Evolutionary conservation across 2,797 vertebrate species (phyloP).

Genomic region (Cirrhinus molitorella): DNA sequence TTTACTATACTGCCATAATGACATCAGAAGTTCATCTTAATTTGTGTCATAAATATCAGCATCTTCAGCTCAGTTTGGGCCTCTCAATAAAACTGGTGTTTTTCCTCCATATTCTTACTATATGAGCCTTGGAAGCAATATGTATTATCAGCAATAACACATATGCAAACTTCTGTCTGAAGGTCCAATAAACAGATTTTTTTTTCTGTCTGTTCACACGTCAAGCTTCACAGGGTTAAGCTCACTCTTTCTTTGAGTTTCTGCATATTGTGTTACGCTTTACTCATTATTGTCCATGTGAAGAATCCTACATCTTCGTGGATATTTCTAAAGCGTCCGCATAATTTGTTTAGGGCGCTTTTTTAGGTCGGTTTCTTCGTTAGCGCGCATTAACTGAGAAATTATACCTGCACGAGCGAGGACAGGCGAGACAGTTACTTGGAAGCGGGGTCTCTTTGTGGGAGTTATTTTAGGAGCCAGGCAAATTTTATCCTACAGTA

Average conservation of each 20-base stretch:
- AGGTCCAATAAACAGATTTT: background rate
- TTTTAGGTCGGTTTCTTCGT: slow-evolving; percentile 27
- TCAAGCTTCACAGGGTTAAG: background rate
- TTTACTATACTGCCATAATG: background rate
- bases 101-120: background rate
- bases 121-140: background rate
- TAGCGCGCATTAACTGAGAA: slow-evolving; percentile 42
- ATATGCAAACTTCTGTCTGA: background rate
- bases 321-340: slow-evolving; percentile 13
- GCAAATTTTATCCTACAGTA: slow-evolving; percentile 45
- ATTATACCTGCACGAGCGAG: slow-evolving; percentile 26
- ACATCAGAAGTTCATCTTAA: background rate
- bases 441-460: slow-evolving; percentile 36
- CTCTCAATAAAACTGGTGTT: background rate
- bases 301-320: background rate
- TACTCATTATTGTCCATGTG: slow-evolving; percentile 10
- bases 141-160: background rate
- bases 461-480: slow-evolving; percentile 50
- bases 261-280: background rate
- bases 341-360: background rate
- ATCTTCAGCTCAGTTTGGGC: background rate
- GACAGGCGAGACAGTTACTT: slow-evolving; percentile 37
- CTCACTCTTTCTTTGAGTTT: background rate
- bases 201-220: background rate
- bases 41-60: background rate